Evolutionary conservation across 92 coral and sea anemone species (phyloP).

Genomic region (Paragorgia papillata): DNA sequence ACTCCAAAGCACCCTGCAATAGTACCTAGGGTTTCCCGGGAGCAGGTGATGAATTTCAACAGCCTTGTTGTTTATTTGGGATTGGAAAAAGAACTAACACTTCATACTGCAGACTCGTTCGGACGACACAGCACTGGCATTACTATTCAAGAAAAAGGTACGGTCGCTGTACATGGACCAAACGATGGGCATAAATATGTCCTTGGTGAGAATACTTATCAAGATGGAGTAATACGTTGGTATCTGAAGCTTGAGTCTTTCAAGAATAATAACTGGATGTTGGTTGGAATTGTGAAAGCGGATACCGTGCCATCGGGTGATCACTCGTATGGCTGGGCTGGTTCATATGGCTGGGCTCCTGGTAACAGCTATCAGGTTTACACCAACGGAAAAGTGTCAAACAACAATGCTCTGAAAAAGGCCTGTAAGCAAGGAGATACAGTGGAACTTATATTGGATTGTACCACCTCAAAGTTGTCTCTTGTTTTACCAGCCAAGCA

Average conservation of each 20-base stretch:
- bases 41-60: slow-evolving; percentile 6
- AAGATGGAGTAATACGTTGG: not conserved
- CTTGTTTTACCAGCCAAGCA: not conserved
- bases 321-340: not conserved
- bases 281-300: not conserved
- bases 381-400: not conserved
- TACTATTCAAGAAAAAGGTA: not conserved
- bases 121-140: not conserved
- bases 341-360: slow-evolving; percentile 23
- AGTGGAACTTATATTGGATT: not conserved
- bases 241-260: not conserved
- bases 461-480: not conserved
- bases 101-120: not conserved
- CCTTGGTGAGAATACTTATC: not conserved
- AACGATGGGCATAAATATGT: not conserved
- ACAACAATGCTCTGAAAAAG: not conserved
- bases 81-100: not conserved
- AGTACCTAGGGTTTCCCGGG: not conserved
- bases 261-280: not conserved
- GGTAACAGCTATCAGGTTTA: not conserved
- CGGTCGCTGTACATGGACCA: not conserved
- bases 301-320: not conserved
- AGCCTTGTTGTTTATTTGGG: not conserved
- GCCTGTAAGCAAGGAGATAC: slow-evolving; percentile 9
- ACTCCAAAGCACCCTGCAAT: slow-evolving; percentile 1